Base-by-base conservation (phyloP, 2,888 invertebrate genomes). In the Catonia carolina region DNA sequence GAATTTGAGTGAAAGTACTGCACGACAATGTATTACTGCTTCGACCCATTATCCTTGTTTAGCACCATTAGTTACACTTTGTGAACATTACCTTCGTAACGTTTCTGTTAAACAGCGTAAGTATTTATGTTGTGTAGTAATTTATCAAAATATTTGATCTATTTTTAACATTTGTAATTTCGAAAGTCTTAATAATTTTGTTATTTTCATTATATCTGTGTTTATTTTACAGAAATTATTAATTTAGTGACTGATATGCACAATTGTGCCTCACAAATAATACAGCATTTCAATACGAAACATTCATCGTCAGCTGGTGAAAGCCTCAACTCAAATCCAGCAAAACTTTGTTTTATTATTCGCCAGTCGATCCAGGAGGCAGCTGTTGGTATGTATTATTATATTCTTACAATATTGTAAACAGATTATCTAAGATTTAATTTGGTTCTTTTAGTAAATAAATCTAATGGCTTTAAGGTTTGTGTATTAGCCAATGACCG, bases 241-340 rank as follows among this genome's bases (percentile, higher is more conserved):
- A 77, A 76, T 55, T 70, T 84, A 55, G 79, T 83, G 27, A 78
- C 77, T 67, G 83, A 84, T 65, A 78, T 83, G 74, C 83, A 84
- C 67, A 71, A 74, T 18, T 80, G 80, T 66, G 77, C 80, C 55
- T 78, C 79, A 67, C 77, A 76, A 62, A 78, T 82, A 48, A 79
- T 82, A 56, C 79, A 80, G 61, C 73, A 79, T 67, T 79, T 83
- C 64, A 78, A 68, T 53, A 58, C 58, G n/a, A 62, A 72, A 66
- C 71, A 71, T 7, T 68, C 71, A 23, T 70, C 64, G 51, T 70
- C 64, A 52, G 62, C 67, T 17, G 63, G 69, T 12, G 72, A 73
- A 50, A 71, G 68, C 62, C 68, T 74, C 60, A 73, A 74, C 33
- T 72, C 74, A 54, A 80, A 79, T 69, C 82, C 83, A 18, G 76